A percentile compares a stretch with the other conserved stretches of the same genome.
These are phyloP conservation scores for Scelioninae gen. 1 DNA, from an alignment of 2,888 invertebrate genomes.

Conservation along the genomic window DNA sequence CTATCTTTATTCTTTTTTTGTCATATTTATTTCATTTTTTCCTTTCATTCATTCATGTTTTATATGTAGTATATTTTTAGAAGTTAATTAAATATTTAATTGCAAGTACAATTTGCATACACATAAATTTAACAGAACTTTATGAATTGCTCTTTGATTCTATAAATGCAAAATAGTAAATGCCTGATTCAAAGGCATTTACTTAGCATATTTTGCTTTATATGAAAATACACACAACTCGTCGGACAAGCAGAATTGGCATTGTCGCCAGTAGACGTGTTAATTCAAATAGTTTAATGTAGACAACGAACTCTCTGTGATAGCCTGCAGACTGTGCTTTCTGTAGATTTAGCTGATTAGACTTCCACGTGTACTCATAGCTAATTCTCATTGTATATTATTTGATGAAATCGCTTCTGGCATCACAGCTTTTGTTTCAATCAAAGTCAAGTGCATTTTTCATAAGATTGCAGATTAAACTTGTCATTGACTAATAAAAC, in stretches of 20 bases:
- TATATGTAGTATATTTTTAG: too few relatives aligned
- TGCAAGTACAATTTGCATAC: too few relatives aligned
- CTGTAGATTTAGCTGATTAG: constrained; percentile 16
- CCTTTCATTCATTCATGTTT: too few relatives aligned
- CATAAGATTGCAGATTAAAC: too few relatives aligned
- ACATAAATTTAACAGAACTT: too few relatives aligned
- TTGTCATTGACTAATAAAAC: too few relatives aligned
- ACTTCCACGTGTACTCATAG: constrained; percentile 5
- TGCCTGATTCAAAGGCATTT: too few relatives aligned
- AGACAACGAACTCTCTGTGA: constrained; percentile 2
- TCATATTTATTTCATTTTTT: too few relatives aligned
- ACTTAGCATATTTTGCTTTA: not conserved
- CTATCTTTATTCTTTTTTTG: too few relatives aligned
- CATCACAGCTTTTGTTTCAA: not conserved
- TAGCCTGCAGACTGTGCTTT: not conserved
- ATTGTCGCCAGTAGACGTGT: constrained; percentile 3
- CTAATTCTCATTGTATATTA: constrained; percentile 9
- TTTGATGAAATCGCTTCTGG: not conserved
- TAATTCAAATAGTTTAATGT: constrained; percentile 13
- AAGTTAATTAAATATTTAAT: too few relatives aligned
- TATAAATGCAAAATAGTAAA: too few relatives aligned
- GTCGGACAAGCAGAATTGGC: not conserved
- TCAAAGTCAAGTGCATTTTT: not conserved
- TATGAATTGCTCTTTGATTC: too few relatives aligned
- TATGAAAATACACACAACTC: not conserved